A percentile compares a stretch with the other conserved stretches of the same genome.
Conservation (phyloP, 2,888 invertebrate species). For the Keiferia lycopersicella region DNA sequence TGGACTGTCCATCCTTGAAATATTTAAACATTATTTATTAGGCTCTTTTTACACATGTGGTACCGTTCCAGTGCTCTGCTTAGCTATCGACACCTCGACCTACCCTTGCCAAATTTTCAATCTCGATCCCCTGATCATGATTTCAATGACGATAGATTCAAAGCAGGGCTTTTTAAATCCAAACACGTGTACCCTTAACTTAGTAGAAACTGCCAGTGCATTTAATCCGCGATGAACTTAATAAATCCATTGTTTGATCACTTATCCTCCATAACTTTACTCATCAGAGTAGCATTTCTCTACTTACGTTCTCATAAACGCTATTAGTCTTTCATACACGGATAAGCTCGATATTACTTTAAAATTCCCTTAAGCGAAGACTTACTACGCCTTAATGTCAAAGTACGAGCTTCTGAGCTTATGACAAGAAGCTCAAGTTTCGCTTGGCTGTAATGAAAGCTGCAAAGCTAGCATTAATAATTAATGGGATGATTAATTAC, state of each 20-base stretch:
- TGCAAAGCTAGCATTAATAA: conserved; percentile 44
- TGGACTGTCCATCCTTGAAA: too few species aligned
- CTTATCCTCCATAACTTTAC: not conserved
- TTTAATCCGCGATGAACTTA: not conserved
- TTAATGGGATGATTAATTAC: conserved; percentile 66
- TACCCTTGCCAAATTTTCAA: too few species aligned
- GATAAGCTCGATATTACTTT: conserved; percentile 15
- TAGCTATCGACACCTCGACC: too few species aligned
- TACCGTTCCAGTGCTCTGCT: too few species aligned
- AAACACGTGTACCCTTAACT: too few species aligned
- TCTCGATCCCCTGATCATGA: too few species aligned
- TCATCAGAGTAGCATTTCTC: not conserved
- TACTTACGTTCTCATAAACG: conserved; percentile 15
- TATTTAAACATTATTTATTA: too few species aligned
- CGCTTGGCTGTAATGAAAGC: conserved; percentile 27
- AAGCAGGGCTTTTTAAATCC: too few species aligned
- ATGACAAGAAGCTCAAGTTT: conserved; percentile 21
- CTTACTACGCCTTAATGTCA: not conserved
- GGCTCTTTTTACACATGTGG: too few species aligned
- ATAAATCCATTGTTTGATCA: conserved; percentile 3
- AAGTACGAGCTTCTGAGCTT: conserved; percentile 10
- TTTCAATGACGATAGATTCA: too few species aligned
- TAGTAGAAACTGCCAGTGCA: not conserved
- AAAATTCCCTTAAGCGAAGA: conserved; percentile 10
- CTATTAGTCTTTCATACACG: conserved; percentile 7